Conservation (phyloP, 2,113 vertebrate genomes). For the Ranitomeya imitator region DNA sequence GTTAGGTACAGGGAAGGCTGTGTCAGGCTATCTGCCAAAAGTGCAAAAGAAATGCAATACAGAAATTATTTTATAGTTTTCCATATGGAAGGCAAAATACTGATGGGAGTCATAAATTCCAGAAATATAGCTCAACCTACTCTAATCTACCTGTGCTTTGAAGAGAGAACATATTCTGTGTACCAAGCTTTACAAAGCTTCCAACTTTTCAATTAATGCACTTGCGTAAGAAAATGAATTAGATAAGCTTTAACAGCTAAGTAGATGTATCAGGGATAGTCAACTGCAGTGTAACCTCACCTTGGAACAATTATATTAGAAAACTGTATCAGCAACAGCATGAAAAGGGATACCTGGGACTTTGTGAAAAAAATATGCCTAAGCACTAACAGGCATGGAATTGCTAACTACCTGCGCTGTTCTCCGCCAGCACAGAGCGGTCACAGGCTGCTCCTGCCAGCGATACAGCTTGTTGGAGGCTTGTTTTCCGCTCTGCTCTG, state of each 20-base stretch:
- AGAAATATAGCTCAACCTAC: conserved; percentile 24
- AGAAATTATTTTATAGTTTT: conserved; percentile 57
- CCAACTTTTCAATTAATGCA: neutral
- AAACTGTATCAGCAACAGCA: neutral
- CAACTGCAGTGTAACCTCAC: neutral
- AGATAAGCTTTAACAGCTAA: neutral
- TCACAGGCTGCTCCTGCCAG: too few relatives aligned
- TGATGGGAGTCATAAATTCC: conserved; percentile 40
- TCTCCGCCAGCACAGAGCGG: too few relatives aligned
- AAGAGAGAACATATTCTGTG: neutral
- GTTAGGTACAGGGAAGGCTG: conserved; percentile 55
- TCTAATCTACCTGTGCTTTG: conserved; percentile 19
- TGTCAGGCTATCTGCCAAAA: conserved; percentile 55
- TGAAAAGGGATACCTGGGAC: neutral
- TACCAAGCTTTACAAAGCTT: neutral
- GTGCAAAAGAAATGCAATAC: conserved; percentile 48
- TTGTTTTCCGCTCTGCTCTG: too few relatives aligned
- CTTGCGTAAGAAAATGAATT: neutral
- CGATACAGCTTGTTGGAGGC: too few relatives aligned
- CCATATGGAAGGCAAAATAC: conserved; percentile 46
- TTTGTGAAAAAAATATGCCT: too few relatives aligned
- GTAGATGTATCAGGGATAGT: neutral
- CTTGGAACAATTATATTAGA: neutral
- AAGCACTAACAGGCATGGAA: too few relatives aligned
- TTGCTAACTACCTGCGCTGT: too few relatives aligned